Conservation (phyloP, 2,888 invertebrate genomes). For the Phengaris alcon region DNA sequence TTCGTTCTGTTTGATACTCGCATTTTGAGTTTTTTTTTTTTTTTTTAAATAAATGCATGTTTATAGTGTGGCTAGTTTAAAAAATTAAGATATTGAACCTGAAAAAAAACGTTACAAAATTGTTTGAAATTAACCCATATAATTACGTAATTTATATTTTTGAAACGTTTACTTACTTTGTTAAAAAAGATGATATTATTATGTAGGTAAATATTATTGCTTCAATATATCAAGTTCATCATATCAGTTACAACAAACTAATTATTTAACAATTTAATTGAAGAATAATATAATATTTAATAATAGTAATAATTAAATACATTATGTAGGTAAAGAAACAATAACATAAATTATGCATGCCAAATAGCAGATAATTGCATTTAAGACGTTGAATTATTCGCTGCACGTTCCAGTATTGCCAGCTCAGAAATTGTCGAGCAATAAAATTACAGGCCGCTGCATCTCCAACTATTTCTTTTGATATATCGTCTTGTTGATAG, state of each 20-base stretch:
- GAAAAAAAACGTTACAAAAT: not conserved
- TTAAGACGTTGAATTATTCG: slow-evolving; percentile 60
- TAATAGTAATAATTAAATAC: not conserved
- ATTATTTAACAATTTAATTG: no score
- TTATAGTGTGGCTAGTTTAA: not conserved
- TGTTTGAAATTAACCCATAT: no score
- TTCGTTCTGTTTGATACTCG: not conserved
- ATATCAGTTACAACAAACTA: no score
- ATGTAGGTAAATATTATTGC: no score
- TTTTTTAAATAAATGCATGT: no score
- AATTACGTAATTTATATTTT: no score
- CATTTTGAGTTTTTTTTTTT: not conserved
- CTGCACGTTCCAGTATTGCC: slow-evolving; percentile 62
- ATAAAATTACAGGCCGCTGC: slow-evolving; percentile 66
- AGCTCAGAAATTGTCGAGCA: slow-evolving; percentile 65
- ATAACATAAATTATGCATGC: slow-evolving; percentile 46
- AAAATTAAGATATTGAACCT: not conserved
- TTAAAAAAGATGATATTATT: no score
- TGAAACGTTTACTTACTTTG: no score
- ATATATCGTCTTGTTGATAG: slow-evolving; percentile 26
- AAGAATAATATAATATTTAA: no score
- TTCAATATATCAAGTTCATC: no score
- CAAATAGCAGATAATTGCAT: slow-evolving; percentile 63
- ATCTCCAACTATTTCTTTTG: slow-evolving; percentile 53
- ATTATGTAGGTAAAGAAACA: not conserved